Base-by-base conservation (phyloP, 2,888 invertebrate genomes). In the Lymantria monacha region DNA sequence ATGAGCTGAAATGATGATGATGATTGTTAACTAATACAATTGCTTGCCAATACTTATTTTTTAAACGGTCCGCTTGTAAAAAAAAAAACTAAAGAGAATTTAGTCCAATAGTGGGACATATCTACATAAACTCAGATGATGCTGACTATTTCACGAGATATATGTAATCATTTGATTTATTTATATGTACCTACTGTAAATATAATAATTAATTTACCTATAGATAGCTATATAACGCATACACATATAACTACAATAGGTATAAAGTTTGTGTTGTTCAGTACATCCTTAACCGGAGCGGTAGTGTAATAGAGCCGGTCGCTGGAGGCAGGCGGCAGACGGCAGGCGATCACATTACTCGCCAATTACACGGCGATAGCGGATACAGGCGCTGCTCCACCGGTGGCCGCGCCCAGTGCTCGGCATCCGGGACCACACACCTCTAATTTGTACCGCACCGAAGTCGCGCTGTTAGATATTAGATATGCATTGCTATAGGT, bases 301-400 rank as follows among this genome's bases (percentile, higher is more conserved):
- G 62, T 53, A n/a, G n/a, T n/a, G n/a, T n/a, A 57, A 57, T 31
- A 46, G 53, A 53, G 51, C 53, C 46, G 37, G 22, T 22, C 22
- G 22, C 5, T 22, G 22, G 22, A 22, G 22, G 44, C 45, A 45
- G 44, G 42, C 12, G 46, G 49, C 22, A 47, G 51, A 42, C 48
- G 58, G 49, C 44, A 41, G 49, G 49, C 52, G 71, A 74, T 74
- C 72, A 61, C 60, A 61, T 74, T 74, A 65, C 73, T 57, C 70
- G 72, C 59, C 73, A 73, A 73, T 73, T 74, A 73, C 65, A 42
- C 57, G 56, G 53, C 64, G 57, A 66, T 59, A 63, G 46, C 61
- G 62, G 69, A 69, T 66, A 67, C 54, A 3, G 48, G 48, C 61
- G 58, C 55, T 47, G 47, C 57, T 59, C 57, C 49, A 43, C 53